Conservation (phyloP, 2,113 vertebrate genomes). For the Anolis sagrei region DNA sequence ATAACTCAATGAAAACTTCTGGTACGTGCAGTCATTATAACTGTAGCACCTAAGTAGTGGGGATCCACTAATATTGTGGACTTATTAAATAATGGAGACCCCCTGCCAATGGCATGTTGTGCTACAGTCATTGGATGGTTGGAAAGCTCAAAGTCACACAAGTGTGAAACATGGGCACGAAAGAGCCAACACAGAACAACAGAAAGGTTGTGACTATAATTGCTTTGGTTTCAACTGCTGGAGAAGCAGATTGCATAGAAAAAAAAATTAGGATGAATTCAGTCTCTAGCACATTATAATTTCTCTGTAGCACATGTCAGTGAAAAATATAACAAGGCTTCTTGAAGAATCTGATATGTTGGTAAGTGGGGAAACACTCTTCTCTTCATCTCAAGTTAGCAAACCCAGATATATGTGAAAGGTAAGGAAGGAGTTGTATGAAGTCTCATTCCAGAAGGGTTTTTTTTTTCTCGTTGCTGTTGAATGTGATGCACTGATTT, state of each 20-base stretch:
- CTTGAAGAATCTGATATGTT: constrained; percentile 53
- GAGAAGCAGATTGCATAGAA: constrained; percentile 42
- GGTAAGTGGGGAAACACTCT: constrained; percentile 51
- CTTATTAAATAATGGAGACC: constrained; percentile 21
- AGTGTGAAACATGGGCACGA: constrained; percentile 51
- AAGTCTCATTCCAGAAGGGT: constrained; percentile 69
- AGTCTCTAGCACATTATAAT: constrained; percentile 41
- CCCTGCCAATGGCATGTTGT: constrained; percentile 32
- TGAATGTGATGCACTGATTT: constrained; percentile 89
- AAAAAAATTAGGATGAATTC: constrained; percentile 49
- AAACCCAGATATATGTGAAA: constrained; percentile 66
- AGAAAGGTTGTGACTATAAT: constrained; percentile 49
- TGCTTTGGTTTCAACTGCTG: constrained; percentile 51
- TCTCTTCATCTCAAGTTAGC: constrained; percentile 57
- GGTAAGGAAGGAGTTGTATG: constrained; percentile 68
- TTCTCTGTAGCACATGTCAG: constrained; percentile 46
- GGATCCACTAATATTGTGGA: too few species aligned
- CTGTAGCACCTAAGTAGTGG: constrained; percentile 22
- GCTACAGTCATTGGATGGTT: constrained; percentile 42
- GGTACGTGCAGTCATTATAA: constrained; percentile 51
- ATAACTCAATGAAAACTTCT: constrained; percentile 48
- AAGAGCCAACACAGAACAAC: constrained; percentile 52
- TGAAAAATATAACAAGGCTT: constrained; percentile 54
- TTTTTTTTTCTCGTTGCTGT: constrained; percentile 68
- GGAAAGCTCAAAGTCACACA: constrained; percentile 16